Evolutionary conservation across 2,797 vertebrate species (phyloP), one percentile per base, ranked within the genome.

Genomic region (Clarias laeviceps): DNA sequence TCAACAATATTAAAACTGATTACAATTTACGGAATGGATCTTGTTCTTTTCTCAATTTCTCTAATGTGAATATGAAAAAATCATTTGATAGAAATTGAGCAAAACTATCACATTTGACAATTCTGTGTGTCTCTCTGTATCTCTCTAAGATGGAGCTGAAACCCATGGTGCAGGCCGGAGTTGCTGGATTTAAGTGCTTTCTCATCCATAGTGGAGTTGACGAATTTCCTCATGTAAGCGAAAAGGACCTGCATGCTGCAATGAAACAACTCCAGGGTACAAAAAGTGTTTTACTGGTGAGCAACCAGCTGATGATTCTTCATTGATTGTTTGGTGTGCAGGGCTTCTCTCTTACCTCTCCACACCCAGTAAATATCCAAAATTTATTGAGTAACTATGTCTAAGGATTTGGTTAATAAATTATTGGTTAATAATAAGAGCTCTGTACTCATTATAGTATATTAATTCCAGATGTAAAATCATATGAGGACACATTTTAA

Each of bases 101-200:
- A 29, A 54, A 66, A 79, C 40, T 24, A 24, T 22, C 32, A 24
- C 12, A 0, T 50, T 11, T 66, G 40, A 22, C 27, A 14, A 6
- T 29, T 70, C 32, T 27, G 61, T 83, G 7, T 91, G 40, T 89
- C 11, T 65, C 50, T 45, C 3, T 50, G 9, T 80, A 24, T 12
- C 0, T 65, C 78, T 50, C 8, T 32, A 20, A 97, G 96, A 79
- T 89, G 37, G 96, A 96, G 50, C 93, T 97, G 11, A 91, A 50
- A 34, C 95, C 95, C 40, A 94, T 96, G 95, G 89, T 96, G 88
- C 89, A 93, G 80, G 96, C 95, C 0, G 96, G 96, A 56, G 93
- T 97, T 64, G 94, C 94, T 2, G 96, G 96, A 1, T 97, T 97
- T 88, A 96, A 96, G 90, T 97, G 96, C 86, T 97, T 97, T 92